Conservation (phyloP, 2,797 vertebrate genomes). For the Manis pentadactyla region DNA sequence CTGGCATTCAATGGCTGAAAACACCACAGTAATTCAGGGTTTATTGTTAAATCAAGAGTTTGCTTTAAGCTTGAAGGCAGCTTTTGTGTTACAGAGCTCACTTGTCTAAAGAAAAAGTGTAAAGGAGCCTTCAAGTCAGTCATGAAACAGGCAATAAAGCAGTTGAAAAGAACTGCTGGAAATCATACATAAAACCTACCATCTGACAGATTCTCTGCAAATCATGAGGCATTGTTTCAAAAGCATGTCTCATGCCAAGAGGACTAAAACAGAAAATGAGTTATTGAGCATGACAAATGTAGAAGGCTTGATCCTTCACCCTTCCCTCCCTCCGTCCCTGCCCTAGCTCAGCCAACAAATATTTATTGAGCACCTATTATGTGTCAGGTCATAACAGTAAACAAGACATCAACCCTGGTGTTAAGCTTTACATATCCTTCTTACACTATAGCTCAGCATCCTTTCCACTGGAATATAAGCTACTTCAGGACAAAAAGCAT, state of each 20-base stretch:
- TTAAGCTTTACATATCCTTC: not conserved
- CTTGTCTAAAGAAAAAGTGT: constrained; percentile 62
- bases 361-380: not conserved
- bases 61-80: not conserved
- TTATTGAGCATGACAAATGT: not conserved
- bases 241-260: constrained; percentile 10
- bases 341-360: not conserved
- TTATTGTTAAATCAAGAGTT: constrained; percentile 58
- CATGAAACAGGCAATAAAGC: constrained; percentile 53
- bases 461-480: not conserved
- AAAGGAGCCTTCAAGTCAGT: constrained; percentile 48
- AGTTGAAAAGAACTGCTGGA: constrained; percentile 46
- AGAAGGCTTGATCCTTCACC: not conserved
- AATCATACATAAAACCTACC: not conserved
- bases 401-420: not conserved
- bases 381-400: not conserved
- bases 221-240: constrained; percentile 14
- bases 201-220: not conserved
- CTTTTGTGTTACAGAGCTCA: not conserved
- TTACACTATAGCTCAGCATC: not conserved
- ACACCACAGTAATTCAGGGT: constrained; percentile 59
- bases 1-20: constrained; percentile 23
- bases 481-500: not conserved
- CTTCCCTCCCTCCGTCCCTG: not conserved
- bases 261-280: not conserved